Evolutionary conservation across 2,888 invertebrate species (phyloP), one percentile per base, ranked within the genome.

Genomic region (Deroplatys truncata): DNA sequence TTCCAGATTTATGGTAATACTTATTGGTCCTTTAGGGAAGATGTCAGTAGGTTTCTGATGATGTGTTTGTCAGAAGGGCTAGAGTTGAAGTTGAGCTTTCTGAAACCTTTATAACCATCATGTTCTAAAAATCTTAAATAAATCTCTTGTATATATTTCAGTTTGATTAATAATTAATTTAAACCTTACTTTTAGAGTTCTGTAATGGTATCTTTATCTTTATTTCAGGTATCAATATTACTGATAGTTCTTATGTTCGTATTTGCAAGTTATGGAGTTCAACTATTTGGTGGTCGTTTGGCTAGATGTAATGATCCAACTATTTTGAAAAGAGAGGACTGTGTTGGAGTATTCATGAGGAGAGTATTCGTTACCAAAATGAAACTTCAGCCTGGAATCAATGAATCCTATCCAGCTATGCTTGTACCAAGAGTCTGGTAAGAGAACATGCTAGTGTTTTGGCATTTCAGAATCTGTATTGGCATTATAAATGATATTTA

Each of bases 191-290:
- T 35, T 35, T 9, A 35, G 35, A 5, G 7, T 8, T 3, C 31
- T 31, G 31, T 31, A 31, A 31, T 31, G 31, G 31, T 31, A 31
- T 7, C 10, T 20, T 56, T 4, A 49, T 88, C 25, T 85, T n/a
- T 85, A 20, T 93, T 93, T 84, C 93, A 97, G 97, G 98, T 98
- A 94, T 99, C 99, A 0, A 99, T 99, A 0, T 94, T 99, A 88
- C 94, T 99, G 91, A 99, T 99, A 91, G 96, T 99, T 72, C 95
- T 99, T 91, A 99, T 99, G 98, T 99, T 99, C 93, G 98, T 99
- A 43, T 99, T 99, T 94, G 99, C 99, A 86, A 99, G 98, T 93
- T 99, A 99, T 92, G 99, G 99, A 0, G 99, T 99, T 0, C 99
- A 99, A 93, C 94, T 99, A 88, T 99, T 99, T 92, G 99, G 99